Evolutionary conservation across 2,113 vertebrate species (phyloP).

Genomic region (Pangasianodon hypophthalmus): DNA sequence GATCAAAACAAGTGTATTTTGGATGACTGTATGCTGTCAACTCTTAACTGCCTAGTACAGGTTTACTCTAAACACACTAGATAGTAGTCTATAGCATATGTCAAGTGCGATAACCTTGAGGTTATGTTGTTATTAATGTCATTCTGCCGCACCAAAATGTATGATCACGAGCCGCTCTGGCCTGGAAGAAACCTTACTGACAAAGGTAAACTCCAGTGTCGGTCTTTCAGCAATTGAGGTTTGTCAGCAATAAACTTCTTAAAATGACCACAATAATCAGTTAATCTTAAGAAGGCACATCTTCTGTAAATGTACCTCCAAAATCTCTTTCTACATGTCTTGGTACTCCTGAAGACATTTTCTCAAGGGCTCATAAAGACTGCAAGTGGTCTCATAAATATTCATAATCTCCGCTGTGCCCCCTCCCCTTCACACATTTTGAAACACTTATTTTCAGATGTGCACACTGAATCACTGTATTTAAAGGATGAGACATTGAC

Average conservation of each 20-base stretch:
- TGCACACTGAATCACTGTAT: constrained; percentile 27
- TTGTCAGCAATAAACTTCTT: neutral
- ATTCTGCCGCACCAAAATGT: neutral
- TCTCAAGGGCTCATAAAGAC: constrained; percentile 5
- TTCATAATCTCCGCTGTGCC: constrained; percentile 29
- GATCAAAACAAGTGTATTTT: neutral
- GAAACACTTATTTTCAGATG: constrained; percentile 32
- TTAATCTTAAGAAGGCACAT: neutral
- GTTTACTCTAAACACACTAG: neutral
- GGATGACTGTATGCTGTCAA: neutral
- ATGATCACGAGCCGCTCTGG: neutral
- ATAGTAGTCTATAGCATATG: neutral
- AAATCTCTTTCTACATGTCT: neutral
- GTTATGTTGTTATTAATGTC: neutral
- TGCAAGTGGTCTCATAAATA: constrained; percentile 41
- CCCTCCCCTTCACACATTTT: constrained; percentile 19
- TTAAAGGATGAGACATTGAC: constrained; percentile 43
- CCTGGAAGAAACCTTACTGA: neutral
- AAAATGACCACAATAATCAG: neutral
- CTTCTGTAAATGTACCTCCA: neutral
- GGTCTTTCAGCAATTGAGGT: neutral
- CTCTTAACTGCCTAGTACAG: neutral
- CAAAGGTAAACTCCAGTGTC: neutral
- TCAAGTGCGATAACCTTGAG: neutral
- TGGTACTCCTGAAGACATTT: constrained; percentile 17